Percentiles rank a stretch among this genome's conserved stretches.
Conservation (phyloP, 2,113 vertebrate species). For the Lophotis ruficrista region DNA sequence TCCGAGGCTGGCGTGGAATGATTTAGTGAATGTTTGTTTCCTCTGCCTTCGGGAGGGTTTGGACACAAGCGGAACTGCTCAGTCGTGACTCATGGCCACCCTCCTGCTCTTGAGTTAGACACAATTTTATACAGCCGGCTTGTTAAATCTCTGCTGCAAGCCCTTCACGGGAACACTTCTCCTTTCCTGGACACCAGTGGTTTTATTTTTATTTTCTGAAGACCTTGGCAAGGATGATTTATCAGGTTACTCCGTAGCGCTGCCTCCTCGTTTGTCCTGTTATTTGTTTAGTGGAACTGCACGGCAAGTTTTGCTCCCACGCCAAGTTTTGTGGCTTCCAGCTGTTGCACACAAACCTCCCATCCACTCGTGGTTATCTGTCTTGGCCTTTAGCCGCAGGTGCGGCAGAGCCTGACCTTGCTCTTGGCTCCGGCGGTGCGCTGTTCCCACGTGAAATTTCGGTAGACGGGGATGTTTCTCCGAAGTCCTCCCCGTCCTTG, state of each 20-base stretch:
- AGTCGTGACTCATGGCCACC: accelerated
- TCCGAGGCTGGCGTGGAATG: not conserved
- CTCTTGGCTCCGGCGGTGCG: accelerated
- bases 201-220: not conserved
- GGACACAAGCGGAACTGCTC: accelerated
- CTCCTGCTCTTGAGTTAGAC: not conserved
- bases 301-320: not conserved
- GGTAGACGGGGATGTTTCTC: not conserved
- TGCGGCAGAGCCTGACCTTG: not conserved
- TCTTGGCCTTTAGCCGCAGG: not conserved
- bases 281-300: not conserved
- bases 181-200: not conserved
- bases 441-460: not conserved
- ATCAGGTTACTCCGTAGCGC: accelerated
- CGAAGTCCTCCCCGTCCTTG: not conserved
- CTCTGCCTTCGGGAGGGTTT: not conserved
- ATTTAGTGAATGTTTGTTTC: not conserved
- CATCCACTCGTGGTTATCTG: too few relatives aligned
- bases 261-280: not conserved
- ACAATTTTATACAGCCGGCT: accelerated
- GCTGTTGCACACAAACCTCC: not conserved
- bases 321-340: not conserved
- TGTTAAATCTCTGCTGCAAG: not conserved
- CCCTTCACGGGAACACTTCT: accelerated
- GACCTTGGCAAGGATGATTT: not conserved